Conservation (phyloP, 2,113 vertebrate species). For the Plotosus lineatus region DNA sequence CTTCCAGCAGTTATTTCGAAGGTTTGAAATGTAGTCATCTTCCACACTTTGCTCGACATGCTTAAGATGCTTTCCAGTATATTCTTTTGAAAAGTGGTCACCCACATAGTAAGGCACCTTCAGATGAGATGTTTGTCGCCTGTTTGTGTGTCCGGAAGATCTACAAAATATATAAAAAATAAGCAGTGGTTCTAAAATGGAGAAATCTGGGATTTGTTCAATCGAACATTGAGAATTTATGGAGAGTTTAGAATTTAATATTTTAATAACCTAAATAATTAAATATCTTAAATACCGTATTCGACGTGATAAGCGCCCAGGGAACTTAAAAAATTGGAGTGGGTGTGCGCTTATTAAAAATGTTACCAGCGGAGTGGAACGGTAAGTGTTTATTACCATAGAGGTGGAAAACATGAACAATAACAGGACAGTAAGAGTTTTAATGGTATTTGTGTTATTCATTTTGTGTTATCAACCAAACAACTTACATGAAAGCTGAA, state of each 20-base stretch:
- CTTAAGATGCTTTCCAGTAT: conserved; percentile 83
- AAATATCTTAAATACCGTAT: neutral
- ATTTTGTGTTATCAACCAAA: too few relatives aligned
- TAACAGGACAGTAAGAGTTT: too few relatives aligned
- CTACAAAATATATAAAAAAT: conserved; percentile 46
- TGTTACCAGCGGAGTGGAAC: too few relatives aligned
- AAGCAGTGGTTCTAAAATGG: neutral
- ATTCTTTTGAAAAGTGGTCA: conserved; percentile 93
- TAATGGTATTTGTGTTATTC: too few relatives aligned
- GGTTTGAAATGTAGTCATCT: conserved; percentile 94
- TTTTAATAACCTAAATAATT: neutral
- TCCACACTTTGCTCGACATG: conserved; percentile 92
- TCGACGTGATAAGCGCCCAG: too few relatives aligned
- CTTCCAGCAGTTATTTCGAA: conserved; percentile 98
- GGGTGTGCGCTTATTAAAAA: too few relatives aligned
- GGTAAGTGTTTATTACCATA: too few relatives aligned
- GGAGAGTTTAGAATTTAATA: neutral
- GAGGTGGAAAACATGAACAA: too few relatives aligned
- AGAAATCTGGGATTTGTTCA: neutral
- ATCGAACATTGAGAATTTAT: neutral
- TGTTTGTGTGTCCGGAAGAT: conserved; percentile 71
- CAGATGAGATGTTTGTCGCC: conserved; percentile 85
- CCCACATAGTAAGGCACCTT: conserved; percentile 90
- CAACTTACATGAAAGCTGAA: too few relatives aligned
- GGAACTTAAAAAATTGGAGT: too few relatives aligned